These are phyloP conservation scores for Thecophora atra DNA, from an alignment of 2,888 invertebrate species.

Conservation along the genomic window DNA sequence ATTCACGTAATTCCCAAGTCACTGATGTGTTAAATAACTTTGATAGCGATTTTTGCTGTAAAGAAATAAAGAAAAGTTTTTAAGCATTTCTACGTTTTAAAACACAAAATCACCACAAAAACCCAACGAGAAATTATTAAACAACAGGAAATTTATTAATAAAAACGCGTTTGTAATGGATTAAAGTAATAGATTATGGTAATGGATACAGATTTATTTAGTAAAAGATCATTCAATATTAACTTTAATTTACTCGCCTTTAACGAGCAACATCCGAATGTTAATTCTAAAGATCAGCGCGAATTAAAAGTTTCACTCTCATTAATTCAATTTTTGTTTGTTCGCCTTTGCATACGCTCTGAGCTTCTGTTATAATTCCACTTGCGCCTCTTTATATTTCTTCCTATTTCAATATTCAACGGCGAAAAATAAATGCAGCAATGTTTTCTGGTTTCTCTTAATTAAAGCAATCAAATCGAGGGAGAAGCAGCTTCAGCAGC, in stretches of 20 bases:
- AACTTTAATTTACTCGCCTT: too few relatives aligned
- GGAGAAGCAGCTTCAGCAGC: neutral
- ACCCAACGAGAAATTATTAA: too few relatives aligned
- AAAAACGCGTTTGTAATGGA: neutral
- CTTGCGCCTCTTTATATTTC: neutral
- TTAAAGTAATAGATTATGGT: neutral
- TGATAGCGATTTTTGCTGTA: neutral
- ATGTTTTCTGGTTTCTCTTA: conserved; percentile 34
- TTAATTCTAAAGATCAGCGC: neutral
- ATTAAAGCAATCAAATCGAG: conserved; percentile 35
- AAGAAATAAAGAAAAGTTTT: neutral
- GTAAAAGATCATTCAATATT: too few relatives aligned
- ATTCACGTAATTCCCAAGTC: conserved; percentile 26
- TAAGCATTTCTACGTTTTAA: neutral
- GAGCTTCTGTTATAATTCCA: neutral
- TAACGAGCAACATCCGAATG: too few relatives aligned
- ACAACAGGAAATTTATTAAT: too few relatives aligned
- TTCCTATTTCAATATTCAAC: conserved; percentile 11
- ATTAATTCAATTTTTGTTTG: conserved; percentile 30
- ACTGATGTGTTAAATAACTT: conserved; percentile 33
- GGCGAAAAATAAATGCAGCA: conserved; percentile 24
- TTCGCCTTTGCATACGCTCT: neutral
- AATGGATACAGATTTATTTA: too few relatives aligned
- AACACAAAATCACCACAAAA: neutral
- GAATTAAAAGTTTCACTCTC: neutral